These are phyloP conservation scores for Agonopterix arenella DNA, from an alignment of 2,888 invertebrate genomes.

Conservation along the genomic window DNA sequence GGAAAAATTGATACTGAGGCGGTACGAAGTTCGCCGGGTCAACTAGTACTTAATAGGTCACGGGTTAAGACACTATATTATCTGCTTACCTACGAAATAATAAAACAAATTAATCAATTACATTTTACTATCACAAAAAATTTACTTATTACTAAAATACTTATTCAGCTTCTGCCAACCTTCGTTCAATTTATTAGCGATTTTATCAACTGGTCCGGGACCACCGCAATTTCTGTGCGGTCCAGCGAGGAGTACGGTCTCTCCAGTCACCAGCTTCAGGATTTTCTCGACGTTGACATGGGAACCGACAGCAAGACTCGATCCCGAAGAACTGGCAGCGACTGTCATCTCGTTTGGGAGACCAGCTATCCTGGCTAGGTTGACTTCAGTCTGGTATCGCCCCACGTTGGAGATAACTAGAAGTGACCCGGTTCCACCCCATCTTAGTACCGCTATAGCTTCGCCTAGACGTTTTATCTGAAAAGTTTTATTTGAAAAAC, in stretches of 20 bases:
- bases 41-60: no score
- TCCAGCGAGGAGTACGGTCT: slow-evolving; percentile 51
- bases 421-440: slow-evolving; percentile 59
- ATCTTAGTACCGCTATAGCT: slow-evolving; percentile 48
- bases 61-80: no score
- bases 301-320: slow-evolving; percentile 41
- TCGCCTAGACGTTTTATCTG: slow-evolving; percentile 77
- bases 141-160: slow-evolving; percentile 43
- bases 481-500: slow-evolving; percentile 12
- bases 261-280: slow-evolving; percentile 48
- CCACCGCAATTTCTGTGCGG: slow-evolving; percentile 62
- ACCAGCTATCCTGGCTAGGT: slow-evolving; percentile 61
- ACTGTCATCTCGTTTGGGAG: slow-evolving; percentile 56
- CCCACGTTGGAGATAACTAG: slow-evolving; percentile 67
- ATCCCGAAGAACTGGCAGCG: slow-evolving; percentile 48
- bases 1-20: no score
- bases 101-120: no score
- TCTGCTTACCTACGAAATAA: no score
- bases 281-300: slow-evolving; percentile 44
- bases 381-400: slow-evolving; percentile 47
- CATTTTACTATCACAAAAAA: neutral
- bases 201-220: slow-evolving; percentile 67
- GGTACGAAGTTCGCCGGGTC: no score
- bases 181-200: slow-evolving; percentile 59
- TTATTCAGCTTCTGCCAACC: slow-evolving; percentile 71